Evolutionary conservation across 92 coral and sea anemone species (phyloP).

Genomic region (Siderastrea radians): DNA sequence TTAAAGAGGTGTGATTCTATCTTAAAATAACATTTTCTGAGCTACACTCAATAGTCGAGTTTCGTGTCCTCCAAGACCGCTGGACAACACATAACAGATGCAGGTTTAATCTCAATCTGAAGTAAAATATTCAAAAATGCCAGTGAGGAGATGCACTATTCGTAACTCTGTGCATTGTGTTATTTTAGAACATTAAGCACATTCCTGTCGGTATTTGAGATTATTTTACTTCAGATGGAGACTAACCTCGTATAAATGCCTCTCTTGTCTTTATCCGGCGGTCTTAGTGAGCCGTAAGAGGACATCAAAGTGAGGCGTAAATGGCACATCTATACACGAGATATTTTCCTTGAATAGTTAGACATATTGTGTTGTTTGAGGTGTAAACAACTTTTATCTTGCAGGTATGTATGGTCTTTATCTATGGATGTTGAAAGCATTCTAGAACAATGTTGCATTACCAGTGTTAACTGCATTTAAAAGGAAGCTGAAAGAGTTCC

Average conservation of each 20-base stretch:
- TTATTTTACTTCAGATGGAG: not conserved
- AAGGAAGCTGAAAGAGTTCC: not conserved
- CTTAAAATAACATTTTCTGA: too few species aligned
- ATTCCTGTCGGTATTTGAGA: too few species aligned
- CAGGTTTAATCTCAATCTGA: too few species aligned
- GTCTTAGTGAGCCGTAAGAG: not conserved
- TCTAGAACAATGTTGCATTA: not conserved
- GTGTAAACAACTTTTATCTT: not conserved
- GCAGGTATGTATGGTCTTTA: slow-evolving; percentile 45
- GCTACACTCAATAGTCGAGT: too few species aligned
- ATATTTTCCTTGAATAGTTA: not conserved
- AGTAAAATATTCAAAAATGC: too few species aligned
- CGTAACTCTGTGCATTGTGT: not conserved
- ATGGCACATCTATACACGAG: not conserved
- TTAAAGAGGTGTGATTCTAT: too few species aligned
- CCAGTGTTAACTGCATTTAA: not conserved
- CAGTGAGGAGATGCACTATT: not conserved
- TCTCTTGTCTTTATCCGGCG: too few species aligned
- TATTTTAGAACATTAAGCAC: not conserved
- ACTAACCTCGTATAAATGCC: too few species aligned
- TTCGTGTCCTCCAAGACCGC: too few species aligned
- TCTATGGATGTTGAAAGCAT: not conserved
- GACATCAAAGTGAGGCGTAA: not conserved
- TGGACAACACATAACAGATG: too few species aligned
- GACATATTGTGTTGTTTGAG: not conserved